Evolutionary conservation across 2,113 vertebrate genomes (phyloP), one percentile per base, ranked within the genome.

Genomic region (Vulpes lagopus): DNA sequence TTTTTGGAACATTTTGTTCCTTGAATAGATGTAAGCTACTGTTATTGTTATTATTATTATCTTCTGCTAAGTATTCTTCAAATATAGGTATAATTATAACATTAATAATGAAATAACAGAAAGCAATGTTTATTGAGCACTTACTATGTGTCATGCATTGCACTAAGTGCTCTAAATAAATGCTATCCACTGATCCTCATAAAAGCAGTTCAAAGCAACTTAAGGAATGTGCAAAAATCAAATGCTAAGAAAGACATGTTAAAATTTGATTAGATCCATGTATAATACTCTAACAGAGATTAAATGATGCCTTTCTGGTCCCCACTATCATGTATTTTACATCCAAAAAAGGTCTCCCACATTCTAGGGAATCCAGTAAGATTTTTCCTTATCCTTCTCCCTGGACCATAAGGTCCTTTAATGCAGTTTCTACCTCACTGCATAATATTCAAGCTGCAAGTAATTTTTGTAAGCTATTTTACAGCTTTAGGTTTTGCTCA

Each of bases 141-240:
- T 25, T 73, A 65, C 1, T 55, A 32, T 84, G 11, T 53, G 14
- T 23, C 16, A 78, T 79, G 0, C 15, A 51, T 35, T 96, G 4
- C 86, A 16, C n/a, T 59, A 35, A 74, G 7, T 81, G 38, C 9
- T 80, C 94, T 83, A 94, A 93, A 91, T 87, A 73, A 83, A 38
- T 19, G 23, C 38, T 86, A 8, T 35, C 3, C 16, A 49, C 32
- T 85, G 12, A n/a, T 69, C 9, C 2, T 91, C 4, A 35, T 17
- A 87, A 80, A 14, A 80, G 11, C 35, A 91, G 1, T 59, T 19
- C 10, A 95, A 74, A 88, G 1, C 1, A 32, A 11, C 73, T 59
- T 80, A 87, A 65, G 32, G 49, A 89, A 65, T 11, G 73, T 95
- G 15, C 1, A 91, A 89, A 60, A 7, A 81, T 62, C 3, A 49